Conservation (phyloP, 2,797 vertebrate genomes). For the Psittacula derbiana region DNA sequence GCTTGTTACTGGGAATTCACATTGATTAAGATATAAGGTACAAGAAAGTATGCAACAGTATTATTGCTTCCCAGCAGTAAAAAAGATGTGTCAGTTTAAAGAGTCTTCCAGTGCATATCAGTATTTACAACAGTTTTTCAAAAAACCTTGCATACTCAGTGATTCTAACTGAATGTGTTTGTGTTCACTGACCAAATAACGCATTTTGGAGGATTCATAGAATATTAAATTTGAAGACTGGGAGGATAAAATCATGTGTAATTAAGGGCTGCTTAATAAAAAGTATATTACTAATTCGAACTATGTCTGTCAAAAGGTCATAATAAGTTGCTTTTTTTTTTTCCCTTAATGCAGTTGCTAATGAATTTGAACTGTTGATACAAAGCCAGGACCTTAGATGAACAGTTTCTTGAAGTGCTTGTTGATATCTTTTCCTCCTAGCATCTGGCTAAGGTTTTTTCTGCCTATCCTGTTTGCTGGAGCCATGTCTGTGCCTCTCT, state of each 20-base stretch:
- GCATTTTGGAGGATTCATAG: not conserved
- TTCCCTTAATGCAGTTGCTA: not conserved
- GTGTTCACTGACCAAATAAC: not conserved
- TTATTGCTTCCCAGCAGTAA: slow-evolving; percentile 32
- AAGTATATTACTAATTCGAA: not conserved
- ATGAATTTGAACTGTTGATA: not conserved
- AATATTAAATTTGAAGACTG: not conserved
- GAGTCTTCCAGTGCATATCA: not conserved
- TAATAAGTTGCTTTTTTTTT: not conserved
- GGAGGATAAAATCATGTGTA: not conserved
- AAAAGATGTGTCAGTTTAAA: not conserved
- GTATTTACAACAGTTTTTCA: not conserved
- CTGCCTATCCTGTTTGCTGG: not conserved
- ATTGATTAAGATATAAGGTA: slow-evolving; percentile 52
- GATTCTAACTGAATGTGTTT: not conserved
- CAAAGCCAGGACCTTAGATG: not conserved
- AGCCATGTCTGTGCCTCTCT: not conserved
- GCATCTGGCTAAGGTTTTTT: not conserved
- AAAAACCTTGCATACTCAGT: not conserved
- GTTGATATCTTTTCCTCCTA: not conserved
- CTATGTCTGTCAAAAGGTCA: not conserved
- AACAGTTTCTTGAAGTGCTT: not conserved
- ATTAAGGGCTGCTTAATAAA: not conserved
- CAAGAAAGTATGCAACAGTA: slow-evolving; percentile 8
- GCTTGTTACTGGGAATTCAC: slow-evolving; percentile 40